Base-by-base conservation (phyloP, 2,113 vertebrate species). In the Oriolus oriolus region DNA sequence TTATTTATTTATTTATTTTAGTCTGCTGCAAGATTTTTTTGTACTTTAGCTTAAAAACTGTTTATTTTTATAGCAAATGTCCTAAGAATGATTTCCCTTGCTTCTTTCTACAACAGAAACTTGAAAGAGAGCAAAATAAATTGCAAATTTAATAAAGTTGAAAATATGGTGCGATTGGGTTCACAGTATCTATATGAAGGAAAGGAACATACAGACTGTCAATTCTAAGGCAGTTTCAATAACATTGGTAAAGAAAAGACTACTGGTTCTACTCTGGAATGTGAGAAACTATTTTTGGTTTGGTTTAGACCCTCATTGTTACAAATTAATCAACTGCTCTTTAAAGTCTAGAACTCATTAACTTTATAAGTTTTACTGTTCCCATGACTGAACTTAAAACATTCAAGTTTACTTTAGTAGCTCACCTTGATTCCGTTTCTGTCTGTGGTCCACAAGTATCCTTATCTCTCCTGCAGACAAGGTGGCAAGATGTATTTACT, bases 331-430 rank as follows among this genome's bases (percentile, higher is more conserved):
- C 98, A 96, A 92, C 96, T 96, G 94, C 94, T 95, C 97, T 97
- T 97, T 98, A 97, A 98, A 97, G 97, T 98, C 98, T 98, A 97
- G 96, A 98, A 98, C 83, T 98, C 97, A 98, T 98, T 98, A 98
- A 98, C 98, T 98, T 98, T 94, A 30, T 93, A 97, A 92, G 96
- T 97, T 97, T 97, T 98, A 88, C 96, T 96, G 96, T 97, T 98
- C 97, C 97, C 97, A 97, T 97, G 97, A 97, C 95, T 98, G 96
- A 97, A 87, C 94, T 95, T 96, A 84, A 96, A 97, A 94, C 94
- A 96, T 90, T 84, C 96, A 89, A 79, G 93, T 90, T 97, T 94
- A 77, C 88, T 97, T 95, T 71, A 86, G 92, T 90, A 83, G 41
- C 69, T 97, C 93, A 74, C 89, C 94, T 93, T 85, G 74, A 81